These are phyloP conservation scores for Cremastinae sp. DNA, from an alignment of 2,888 invertebrate species.

Conservation along the genomic window DNA sequence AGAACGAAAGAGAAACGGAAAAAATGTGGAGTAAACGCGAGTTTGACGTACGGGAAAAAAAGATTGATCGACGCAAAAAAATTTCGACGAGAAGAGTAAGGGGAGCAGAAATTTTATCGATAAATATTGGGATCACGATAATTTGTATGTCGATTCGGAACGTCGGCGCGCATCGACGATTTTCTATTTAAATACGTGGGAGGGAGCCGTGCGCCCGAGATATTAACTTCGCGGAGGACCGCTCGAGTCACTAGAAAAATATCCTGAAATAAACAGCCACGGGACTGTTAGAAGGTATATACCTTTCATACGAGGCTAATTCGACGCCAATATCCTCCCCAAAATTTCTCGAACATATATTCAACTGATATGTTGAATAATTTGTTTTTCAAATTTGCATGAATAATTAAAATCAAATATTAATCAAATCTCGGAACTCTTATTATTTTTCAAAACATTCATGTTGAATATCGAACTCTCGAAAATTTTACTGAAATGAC, in stretches of 20 bases:
- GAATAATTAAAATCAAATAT: no score
- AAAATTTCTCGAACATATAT: no score
- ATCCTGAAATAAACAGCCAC: constrained; percentile 75
- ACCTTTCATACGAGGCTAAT: constrained; percentile 32
- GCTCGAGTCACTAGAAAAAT: constrained; percentile 77
- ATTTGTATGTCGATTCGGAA: constrained; percentile 2
- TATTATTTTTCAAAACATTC: no score
- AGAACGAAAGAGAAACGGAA: neutral
- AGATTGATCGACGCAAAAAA: no score
- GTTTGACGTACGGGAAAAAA: neutral
- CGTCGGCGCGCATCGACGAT: constrained; percentile 14
- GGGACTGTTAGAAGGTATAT: constrained; percentile 15
- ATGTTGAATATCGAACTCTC: no score
- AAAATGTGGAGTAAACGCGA: constrained; percentile 7
- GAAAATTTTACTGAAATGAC: no score
- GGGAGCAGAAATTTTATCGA: no score
- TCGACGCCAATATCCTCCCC: constrained; percentile 1
- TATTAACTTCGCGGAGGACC: constrained; percentile 63
- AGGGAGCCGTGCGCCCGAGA: constrained; percentile 52
- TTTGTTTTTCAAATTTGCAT: no score
- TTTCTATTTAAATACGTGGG: constrained; percentile 55
- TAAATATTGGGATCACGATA: neutral
- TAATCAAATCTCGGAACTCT: no score
- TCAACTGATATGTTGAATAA: neutral
- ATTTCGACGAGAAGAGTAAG: no score